Base-by-base conservation (phyloP, 2,888 invertebrate genomes). In the Schizotus pectinicornis region DNA sequence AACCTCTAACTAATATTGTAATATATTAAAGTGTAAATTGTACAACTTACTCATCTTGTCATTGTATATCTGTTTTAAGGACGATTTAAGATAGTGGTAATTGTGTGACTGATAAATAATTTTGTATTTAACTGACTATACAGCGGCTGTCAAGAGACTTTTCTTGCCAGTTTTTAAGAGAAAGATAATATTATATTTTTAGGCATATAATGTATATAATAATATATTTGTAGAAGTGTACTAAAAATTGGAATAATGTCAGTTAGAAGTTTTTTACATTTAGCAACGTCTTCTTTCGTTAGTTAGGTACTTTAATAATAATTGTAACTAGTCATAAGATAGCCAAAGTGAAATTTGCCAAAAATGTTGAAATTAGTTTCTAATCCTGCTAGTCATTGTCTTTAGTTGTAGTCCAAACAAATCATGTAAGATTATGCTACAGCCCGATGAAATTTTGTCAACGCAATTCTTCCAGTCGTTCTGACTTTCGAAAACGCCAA, bases 341-440 rank as follows among this genome's bases (percentile, higher is more conserved):
- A 62, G 67, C 67, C 67, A 69, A 68, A 67, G 65, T 41, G 48
- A 63, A 60, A 55, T 54, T 65, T 69, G 67, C 69, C 69, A 69
- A 69, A 65, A 48, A 32, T 48, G 22, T 22, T 22, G 39, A 55
- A 57, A 9, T 56, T 56, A 54, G 54, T 37, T 54, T 54, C 47
- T 54, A 54, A 47, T 56, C 50, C 46, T 42, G 39, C 56, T 56
- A 56, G 56, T 56, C 56, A 56, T 56, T 39, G n/a, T 39, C n/a
- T 11, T 39, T 39, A 9, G n/a, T 11, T 8, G 8, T 39, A 39
- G 39, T 39, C 12, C n/a, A 39, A 39, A 22, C 22, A 22, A 22
- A 22, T 22, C 22, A 22, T 22, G 22, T 22, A 22, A 2, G 22
- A 22, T 22, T 22, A 22, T 5, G 22, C 22, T 22, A 22, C 22